Base-by-base conservation (phyloP, 1,140 invertebrate genomes). In the Grapholita molesta region DNA sequence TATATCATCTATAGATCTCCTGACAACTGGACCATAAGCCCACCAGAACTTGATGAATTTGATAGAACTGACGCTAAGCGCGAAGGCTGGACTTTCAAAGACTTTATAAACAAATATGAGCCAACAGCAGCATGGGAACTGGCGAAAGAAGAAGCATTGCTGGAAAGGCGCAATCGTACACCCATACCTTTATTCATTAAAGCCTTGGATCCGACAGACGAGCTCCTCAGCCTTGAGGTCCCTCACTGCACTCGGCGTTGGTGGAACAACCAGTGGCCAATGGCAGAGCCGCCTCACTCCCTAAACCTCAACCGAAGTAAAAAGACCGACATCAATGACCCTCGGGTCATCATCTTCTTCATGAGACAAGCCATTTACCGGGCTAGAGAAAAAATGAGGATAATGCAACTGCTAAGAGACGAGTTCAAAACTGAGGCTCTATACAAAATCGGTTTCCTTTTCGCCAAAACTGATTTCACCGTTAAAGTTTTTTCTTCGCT, bases 391-490 rank as follows among this genome's bases (percentile, higher is more conserved):
- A 84, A 75, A 70, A 80, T 86, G 84, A 64, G 73, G 0, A 65
- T 76, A 0, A 84, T 84, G 84, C 84, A 84, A 33, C 21, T 66
- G 0, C 8, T 73, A 3, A 75, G 82, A 38, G 53, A 66, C 0
- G 72, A 74, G 30, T 80, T 76, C 25, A 69, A 35, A 18, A 64
- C 24, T 0, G 61, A 61, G 5, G 74, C 80, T 0, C 21, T 86
- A 3, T 86, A 83, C 52, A 86, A 82, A 69, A 86, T 86, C 82
- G 83, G 83, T 0, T 83, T 79, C 28, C 30, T 85, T 0, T 77
- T 80, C 57, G 77, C 71, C 24, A 84, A 81, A 70, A 74, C 78
- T 8, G 83, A 85, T 48, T 70, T 32, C 8, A 67, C 73, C 0
- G 73, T 73, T 24, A 85, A 78, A 42, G 77, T 64, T 6, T 83